Conservation (phyloP, 2,113 vertebrate species). For the Rhagologus leucostigma region DNA sequence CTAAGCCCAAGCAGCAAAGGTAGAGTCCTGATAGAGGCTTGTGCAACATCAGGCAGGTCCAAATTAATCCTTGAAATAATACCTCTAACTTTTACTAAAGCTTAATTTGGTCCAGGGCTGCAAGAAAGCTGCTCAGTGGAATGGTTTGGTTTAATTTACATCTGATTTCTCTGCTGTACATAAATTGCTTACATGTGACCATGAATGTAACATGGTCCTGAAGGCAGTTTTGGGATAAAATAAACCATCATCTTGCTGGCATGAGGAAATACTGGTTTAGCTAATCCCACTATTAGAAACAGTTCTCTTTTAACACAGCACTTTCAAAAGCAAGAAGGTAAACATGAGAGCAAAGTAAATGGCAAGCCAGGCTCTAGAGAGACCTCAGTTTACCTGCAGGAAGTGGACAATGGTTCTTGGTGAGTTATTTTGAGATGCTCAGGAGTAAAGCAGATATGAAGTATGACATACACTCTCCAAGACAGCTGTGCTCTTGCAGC, state of each 20-base stretch:
- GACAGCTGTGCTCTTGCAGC: not conserved
- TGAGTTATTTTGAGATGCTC: not conserved
- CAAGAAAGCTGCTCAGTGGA: not conserved
- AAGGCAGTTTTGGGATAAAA: not conserved
- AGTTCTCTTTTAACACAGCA: not conserved
- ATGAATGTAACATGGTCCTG: not conserved
- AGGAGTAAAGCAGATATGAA: not conserved
- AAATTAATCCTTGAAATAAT: not conserved
- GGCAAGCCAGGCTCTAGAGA: not conserved
- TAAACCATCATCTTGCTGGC: not conserved
- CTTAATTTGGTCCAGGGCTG: not conserved
- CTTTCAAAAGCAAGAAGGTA: not conserved
- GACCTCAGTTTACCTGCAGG: not conserved
- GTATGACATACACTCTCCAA: not conserved
- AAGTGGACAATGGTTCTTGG: not conserved
- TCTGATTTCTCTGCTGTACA: not conserved
- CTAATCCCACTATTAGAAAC: not conserved
- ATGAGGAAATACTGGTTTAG: not conserved
- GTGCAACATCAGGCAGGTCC: not conserved
- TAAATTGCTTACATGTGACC: not conserved
- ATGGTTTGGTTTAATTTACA: not conserved
- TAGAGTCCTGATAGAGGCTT: not conserved
- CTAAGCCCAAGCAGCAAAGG: not conserved
- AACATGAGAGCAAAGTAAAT: not conserved
- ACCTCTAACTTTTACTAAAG: not conserved